Evolutionary conservation across 1,140 invertebrate species (phyloP), one percentile per base, ranked within the genome.

Genomic region (Ips nitidus): DNA sequence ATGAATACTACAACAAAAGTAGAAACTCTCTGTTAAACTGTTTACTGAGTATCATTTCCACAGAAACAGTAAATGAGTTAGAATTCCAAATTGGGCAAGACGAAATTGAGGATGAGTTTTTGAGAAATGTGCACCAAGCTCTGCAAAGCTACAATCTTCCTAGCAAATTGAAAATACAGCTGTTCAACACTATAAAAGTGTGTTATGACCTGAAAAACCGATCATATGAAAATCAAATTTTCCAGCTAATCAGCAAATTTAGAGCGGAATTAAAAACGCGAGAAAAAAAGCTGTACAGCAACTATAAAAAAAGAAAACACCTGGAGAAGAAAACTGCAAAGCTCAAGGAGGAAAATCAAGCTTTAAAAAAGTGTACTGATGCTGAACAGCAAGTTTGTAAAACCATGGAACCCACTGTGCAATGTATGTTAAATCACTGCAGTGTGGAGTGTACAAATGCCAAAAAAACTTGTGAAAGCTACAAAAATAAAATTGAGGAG

Each of bases 1-100:
- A 62, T 41, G 22, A 70, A 4, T 76, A 76, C 55, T 74, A 65
- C 42, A 37, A 60, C 40, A 68, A 66, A 41, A 38, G 50, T 22
- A 58, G 45, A 8, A 64, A 37, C n/a, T 59, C 67, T 2, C 55
- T 73, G 43, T 60, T 76, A 45, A 55, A 3, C 47, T 74, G 70
- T 69, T 60, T 74, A 53, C 41, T 74, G 5, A 60, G 39, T 43
- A 4, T 66, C 57, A 53, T 71, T 4, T 47, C 56, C 37, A 60
- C 40, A 37, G 56, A 66, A n/a, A 38, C 36, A 7, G 43, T n/a
- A 22, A 52, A 41, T n/a, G 6, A 8, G 4, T 37, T 43, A 22
- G 39, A 57, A 42, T 4, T 45, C 8, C 2, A 55, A 53, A 37
- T 36, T 6, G 22, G 5, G 50, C 45, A 68, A 36, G 36, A 47